phyloP scores from a whole-genome alignment of 1,140 invertebrate species.

The Trypoxylus dichotomus region DNA sequence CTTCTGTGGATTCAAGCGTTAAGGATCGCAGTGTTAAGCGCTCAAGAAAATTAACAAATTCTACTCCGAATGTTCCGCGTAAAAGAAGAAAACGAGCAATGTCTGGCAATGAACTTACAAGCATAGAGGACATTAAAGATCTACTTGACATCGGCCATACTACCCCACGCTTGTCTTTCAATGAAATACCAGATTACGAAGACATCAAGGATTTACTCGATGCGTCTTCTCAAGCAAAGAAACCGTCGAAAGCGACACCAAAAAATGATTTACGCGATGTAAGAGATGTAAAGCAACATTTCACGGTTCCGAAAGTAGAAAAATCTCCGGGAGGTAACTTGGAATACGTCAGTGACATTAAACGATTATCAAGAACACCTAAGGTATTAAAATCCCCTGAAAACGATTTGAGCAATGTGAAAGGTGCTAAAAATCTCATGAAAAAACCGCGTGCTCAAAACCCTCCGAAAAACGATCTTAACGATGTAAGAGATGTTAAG shows the following conservation, averaged over 20 bases:
- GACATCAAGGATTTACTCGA: neutral
- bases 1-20: neutral
- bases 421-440: constrained; percentile 49
- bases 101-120: neutral
- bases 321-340: constrained; percentile 34
- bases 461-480: constrained; percentile 43
- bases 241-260: neutral
- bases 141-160: neutral
- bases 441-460: constrained; percentile 36
- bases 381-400: constrained; percentile 42
- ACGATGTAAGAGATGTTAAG: neutral
- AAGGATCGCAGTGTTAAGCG: neutral
- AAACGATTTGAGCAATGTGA: constrained; percentile 54
- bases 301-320: constrained; percentile 32
- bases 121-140: neutral
- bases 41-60: neutral
- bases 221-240: neutral
- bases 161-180: neutral
- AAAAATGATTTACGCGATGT: constrained; percentile 54
- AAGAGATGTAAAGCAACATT: constrained; percentile 44
- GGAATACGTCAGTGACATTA: constrained; percentile 46
- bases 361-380: constrained; percentile 47
- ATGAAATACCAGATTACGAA: neutral
- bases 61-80: neutral
- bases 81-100: neutral